phyloP scores from a whole-genome alignment of 2,797 vertebrate genomes.

The Todus mexicanus region DNA sequence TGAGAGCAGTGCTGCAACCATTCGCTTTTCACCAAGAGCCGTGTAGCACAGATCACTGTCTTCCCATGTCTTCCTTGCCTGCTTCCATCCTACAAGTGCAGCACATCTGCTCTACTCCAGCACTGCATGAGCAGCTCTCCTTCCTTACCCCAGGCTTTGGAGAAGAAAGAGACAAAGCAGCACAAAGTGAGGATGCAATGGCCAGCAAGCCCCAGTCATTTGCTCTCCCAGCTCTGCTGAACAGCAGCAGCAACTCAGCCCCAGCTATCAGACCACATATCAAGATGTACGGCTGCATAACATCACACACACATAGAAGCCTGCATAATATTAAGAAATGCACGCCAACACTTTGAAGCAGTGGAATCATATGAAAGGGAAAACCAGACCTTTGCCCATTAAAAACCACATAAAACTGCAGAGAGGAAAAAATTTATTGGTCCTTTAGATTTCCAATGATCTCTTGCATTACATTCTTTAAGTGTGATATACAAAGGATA shows the following conservation, averaged over 20 bases:
- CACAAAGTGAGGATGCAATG: background rate
- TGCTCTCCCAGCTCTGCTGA: background rate
- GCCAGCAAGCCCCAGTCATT: background rate
- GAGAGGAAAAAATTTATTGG: constrained; percentile 56
- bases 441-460: constrained; percentile 6
- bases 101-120: background rate
- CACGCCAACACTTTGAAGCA: background rate
- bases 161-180: background rate
- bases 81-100: background rate
- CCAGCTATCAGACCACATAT: background rate
- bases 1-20: background rate
- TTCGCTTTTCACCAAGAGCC: background rate
- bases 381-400: background rate
- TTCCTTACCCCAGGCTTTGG: background rate
- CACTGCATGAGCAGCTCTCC: background rate
- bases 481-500: background rate
- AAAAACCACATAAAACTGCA: background rate
- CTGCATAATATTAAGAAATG: background rate
- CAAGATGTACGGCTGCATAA: background rate
- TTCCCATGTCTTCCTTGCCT: background rate
- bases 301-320: background rate
- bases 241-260: background rate
- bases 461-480: background rate
- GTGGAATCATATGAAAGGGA: background rate
- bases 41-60: background rate